These are phyloP conservation scores for Osmoderma eremita DNA, from an alignment of 2,888 invertebrate genomes.

Conservation along the genomic window DNA sequence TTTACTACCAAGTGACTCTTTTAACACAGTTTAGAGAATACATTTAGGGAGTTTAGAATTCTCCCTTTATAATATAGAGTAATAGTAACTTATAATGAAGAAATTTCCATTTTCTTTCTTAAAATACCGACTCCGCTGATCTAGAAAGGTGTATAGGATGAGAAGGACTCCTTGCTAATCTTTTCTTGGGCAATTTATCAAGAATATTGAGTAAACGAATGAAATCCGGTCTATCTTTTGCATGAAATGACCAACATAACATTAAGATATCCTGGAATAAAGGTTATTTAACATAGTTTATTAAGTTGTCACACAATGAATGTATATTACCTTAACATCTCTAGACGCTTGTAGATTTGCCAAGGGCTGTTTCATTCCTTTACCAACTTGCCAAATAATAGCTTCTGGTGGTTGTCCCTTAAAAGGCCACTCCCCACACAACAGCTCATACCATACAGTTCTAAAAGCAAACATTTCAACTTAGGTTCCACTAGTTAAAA, in stretches of 20 bases:
- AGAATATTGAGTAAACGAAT: constrained; percentile 83
- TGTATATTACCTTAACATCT: constrained; percentile 87
- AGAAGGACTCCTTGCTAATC: constrained; percentile 95
- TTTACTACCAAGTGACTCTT: constrained; percentile 23
- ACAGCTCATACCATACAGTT: constrained; percentile 97
- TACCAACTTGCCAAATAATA: constrained; percentile 97
- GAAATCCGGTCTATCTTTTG: constrained; percentile 91
- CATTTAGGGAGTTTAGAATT: constrained; percentile 10
- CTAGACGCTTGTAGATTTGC: constrained; percentile 93
- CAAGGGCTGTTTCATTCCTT: constrained; percentile 94
- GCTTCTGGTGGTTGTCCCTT: constrained; percentile 93
- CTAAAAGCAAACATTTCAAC: constrained; percentile 70
- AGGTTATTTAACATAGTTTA: neutral
- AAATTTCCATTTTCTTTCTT: constrained; percentile 52
- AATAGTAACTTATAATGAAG: constrained; percentile 18
- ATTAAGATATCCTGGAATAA: constrained; percentile 87
- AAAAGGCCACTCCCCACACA: constrained; percentile 97
- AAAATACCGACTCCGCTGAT: constrained; percentile 96
- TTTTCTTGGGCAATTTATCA: constrained; percentile 93
- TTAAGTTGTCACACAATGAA: constrained; percentile 7
- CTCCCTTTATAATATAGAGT: constrained; percentile 18
- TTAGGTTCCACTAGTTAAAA: too few relatives aligned
- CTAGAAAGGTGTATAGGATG: constrained; percentile 97
- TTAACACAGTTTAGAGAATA: constrained; percentile 33
- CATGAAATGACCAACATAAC: constrained; percentile 93